Percentiles rank a stretch among this genome's conserved stretches.
These are phyloP conservation scores for Eulemur rubriventer DNA, from an alignment of 2,797 vertebrate species.

Conservation along the genomic window DNA sequence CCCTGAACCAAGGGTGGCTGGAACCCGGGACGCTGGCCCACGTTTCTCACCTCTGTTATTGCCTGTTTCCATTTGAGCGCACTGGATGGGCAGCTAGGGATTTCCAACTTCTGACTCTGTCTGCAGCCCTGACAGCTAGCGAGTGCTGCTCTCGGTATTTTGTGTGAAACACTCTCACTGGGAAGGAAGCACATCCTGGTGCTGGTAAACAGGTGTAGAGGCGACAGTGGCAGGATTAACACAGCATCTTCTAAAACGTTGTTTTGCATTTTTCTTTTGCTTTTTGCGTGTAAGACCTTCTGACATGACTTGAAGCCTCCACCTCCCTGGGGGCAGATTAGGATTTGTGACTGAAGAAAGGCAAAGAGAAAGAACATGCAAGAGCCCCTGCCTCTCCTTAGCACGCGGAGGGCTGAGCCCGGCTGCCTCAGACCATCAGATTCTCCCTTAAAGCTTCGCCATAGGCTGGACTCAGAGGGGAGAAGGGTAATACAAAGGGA, in stretches of 20 bases:
- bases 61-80: not conserved
- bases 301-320: not conserved
- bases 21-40: accelerated
- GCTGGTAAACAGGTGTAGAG: not conserved
- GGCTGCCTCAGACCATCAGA: too few species aligned
- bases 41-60: not conserved
- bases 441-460: not conserved
- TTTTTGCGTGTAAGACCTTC: not conserved
- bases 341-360: not conserved
- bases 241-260: not conserved
- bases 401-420: not conserved
- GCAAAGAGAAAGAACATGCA: not conserved
- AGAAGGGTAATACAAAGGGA: not conserved
- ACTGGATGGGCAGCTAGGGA: not conserved
- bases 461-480: too few species aligned
- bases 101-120: not conserved
- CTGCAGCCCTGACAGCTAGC: not conserved
- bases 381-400: not conserved
- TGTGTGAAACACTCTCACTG: not conserved
- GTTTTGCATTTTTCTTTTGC: not conserved
- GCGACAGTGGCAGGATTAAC: not conserved
- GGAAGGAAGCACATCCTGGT: not conserved
- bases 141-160: accelerated
- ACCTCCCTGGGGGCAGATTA: not conserved
- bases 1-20: accelerated